phyloP scores from a whole-genome alignment of 2,888 invertebrate genomes.

The Trichopoda pennipes region DNA sequence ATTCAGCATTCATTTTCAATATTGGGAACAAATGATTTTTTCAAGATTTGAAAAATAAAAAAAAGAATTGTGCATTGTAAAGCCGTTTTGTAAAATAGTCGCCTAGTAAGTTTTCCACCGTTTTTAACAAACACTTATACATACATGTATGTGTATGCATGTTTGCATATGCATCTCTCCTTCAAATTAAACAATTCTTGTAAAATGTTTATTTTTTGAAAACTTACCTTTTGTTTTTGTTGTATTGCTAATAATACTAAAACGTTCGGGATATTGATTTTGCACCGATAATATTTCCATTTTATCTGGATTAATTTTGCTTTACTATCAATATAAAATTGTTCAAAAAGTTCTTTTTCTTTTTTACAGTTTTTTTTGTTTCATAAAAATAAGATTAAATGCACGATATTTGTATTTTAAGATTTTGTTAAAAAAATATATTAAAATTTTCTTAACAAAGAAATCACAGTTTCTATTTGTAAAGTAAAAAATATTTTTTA shows the following conservation, averaged over 20 bases:
- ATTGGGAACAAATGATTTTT: no score
- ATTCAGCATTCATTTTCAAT: no score
- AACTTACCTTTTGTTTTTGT: conserved; percentile 64
- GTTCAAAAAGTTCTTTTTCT: conserved; percentile 38
- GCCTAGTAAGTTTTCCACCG: no score
- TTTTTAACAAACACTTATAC: no score
- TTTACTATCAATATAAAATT: conserved; percentile 54
- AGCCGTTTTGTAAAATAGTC: no score
- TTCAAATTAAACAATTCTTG: no score
- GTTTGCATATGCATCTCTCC: no score
- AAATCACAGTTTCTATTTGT: conserved; percentile 62
- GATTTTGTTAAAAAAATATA: conserved; percentile 52
- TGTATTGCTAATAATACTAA: conserved; percentile 61
- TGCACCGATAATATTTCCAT: conserved; percentile 72
- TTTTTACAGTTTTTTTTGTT: conserved; percentile 33
- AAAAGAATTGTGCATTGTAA: no score
- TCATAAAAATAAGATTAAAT: conserved; percentile 59
- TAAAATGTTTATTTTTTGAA: background rate
- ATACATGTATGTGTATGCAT: no score
- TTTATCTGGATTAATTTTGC: conserved; percentile 68
- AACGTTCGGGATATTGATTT: conserved; percentile 70
- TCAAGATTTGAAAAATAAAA: no score
- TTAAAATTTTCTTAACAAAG: conserved; percentile 45
- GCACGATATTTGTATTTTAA: conserved; percentile 49
- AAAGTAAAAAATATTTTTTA: conserved; percentile 23